These are phyloP conservation scores for Forpus xanthops DNA, from an alignment of 2,797 vertebrate genomes.

Conservation along the genomic window DNA sequence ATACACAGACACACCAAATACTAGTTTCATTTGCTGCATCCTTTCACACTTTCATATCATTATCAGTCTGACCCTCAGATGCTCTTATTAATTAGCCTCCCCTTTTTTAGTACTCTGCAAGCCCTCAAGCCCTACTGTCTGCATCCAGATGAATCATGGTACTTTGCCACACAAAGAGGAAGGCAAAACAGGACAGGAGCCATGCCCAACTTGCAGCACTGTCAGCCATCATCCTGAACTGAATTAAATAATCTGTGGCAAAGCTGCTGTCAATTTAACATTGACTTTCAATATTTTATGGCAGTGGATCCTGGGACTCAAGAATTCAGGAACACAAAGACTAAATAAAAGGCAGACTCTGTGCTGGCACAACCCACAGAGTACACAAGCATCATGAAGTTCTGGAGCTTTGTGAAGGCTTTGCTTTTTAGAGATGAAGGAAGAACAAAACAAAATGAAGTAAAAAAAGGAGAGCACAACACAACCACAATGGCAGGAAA, in stretches of 20 bases:
- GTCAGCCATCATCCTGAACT: neutral
- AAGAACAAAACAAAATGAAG: neutral
- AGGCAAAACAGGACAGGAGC: neutral
- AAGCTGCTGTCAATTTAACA: neutral
- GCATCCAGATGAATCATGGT: neutral
- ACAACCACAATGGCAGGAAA: neutral
- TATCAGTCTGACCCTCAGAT: neutral
- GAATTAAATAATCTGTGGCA: neutral
- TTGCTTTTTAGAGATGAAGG: neutral
- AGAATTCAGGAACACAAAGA: neutral
- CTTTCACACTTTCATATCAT: neutral
- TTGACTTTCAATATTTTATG: neutral
- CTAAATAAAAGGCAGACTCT: neutral
- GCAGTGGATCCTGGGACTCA: neutral
- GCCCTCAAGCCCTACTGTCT: neutral
- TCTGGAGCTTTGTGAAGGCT: neutral
- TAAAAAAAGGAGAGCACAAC: neutral
- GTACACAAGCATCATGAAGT: fast-evolving
- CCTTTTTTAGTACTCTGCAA: neutral
- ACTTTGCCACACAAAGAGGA: neutral
- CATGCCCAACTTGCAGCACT: neutral
- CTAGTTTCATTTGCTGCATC: neutral
- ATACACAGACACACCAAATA: neutral
- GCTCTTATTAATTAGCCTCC: neutral
- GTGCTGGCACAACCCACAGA: neutral